Evolutionary conservation across 92 coral and sea anemone genomes (phyloP).

Genomic region (Epizoanthus scotinus): DNA sequence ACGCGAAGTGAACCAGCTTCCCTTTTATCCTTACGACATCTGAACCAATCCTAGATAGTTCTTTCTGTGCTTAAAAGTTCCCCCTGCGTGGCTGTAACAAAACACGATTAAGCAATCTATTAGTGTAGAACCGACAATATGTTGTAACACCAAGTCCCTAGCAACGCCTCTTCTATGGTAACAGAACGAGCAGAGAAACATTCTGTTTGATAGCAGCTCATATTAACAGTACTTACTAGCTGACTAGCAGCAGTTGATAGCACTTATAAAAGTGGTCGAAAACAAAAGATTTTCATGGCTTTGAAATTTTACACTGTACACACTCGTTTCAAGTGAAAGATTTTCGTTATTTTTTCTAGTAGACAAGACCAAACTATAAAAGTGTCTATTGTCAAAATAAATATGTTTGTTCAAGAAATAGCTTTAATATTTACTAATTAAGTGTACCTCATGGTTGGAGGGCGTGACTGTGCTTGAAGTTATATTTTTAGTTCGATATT

Average conservation of each 20-base stretch:
- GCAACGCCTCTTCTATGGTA: conserved; percentile 1
- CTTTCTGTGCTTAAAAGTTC: neutral
- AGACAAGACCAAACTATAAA: neutral
- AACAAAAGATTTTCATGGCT: neutral
- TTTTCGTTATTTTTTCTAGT: no score
- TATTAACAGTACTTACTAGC: neutral
- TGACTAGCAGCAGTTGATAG: neutral
- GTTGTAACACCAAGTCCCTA: conserved; percentile 3
- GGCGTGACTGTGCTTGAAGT: neutral
- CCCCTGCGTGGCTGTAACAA: neutral
- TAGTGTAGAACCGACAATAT: neutral
- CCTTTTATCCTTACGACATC: no score
- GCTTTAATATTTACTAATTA: conserved; percentile 4
- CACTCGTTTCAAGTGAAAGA: no score
- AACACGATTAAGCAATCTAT: no score
- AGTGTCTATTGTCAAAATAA: neutral
- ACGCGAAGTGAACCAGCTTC: no score
- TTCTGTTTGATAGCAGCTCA: neutral
- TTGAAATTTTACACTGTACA: no score
- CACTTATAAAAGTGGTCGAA: neutral
- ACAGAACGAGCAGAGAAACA: conserved; percentile 7
- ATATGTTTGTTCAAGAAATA: conserved; percentile 15
- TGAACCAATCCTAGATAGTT: neutral
- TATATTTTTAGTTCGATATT: no score
- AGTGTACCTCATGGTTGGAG: neutral